Evolutionary conservation across 2,113 vertebrate species (phyloP).

Genomic region (Toxostoma redivivum): DNA sequence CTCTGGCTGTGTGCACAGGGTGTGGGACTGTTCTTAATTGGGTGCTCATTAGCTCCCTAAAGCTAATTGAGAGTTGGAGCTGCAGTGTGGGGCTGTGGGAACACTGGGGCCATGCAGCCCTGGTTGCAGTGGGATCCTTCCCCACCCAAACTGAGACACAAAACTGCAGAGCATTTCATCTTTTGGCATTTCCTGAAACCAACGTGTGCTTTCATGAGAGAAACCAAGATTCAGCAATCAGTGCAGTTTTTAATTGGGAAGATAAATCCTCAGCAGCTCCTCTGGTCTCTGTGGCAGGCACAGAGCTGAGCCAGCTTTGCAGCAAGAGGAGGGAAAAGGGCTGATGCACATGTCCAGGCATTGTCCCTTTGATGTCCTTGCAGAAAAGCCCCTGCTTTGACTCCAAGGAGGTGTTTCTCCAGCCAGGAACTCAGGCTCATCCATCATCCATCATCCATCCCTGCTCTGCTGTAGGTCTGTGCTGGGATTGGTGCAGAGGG

Average conservation of each 20-base stretch:
- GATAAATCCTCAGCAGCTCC: not conserved
- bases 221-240: not conserved
- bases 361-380: not conserved
- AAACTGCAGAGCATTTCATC: not conserved
- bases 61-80: not conserved
- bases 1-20: not conserved
- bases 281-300: not conserved
- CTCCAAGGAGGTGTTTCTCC: not conserved
- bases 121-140: not conserved
- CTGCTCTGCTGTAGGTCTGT: not conserved
- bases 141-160: not conserved
- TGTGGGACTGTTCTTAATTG: not conserved
- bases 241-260: not conserved
- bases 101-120: not conserved
- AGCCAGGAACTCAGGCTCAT: not conserved
- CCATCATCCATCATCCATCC: not conserved
- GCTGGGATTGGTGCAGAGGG: not conserved
- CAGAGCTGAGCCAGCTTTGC: slow-evolving; percentile 13
- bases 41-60: not conserved
- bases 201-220: not conserved
- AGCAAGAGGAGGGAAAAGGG: not conserved
- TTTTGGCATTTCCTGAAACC: not conserved
- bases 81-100: not conserved
- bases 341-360: not conserved
- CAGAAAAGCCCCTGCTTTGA: not conserved